Evolutionary conservation across 2,797 vertebrate genomes (phyloP).

Genomic region (Aselliscus stoliczkanus): DNA sequence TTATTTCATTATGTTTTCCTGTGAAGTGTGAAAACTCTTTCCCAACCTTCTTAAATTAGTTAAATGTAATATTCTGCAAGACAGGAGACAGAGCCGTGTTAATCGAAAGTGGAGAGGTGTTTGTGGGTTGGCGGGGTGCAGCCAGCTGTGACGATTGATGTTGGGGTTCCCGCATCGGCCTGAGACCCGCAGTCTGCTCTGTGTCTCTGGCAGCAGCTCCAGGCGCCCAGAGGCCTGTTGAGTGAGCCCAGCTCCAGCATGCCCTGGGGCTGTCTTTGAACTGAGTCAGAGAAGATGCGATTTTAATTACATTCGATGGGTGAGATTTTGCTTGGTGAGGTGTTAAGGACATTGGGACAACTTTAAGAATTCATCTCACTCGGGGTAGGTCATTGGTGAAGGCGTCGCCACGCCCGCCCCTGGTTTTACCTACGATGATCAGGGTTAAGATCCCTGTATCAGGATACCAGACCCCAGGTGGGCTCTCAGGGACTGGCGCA

Average conservation of each 20-base stretch:
- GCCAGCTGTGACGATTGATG: slow-evolving; percentile 85
- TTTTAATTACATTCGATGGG: slow-evolving; percentile 52
- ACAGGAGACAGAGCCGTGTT: slow-evolving; percentile 83
- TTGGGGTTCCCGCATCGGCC: slow-evolving; percentile 74
- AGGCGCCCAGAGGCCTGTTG: background rate
- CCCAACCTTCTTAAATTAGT: slow-evolving; percentile 85
- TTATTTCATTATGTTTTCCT: slow-evolving; percentile 89
- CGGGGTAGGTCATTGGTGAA: background rate
- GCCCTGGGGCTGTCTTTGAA: slow-evolving; percentile 31
- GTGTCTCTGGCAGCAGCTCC: slow-evolving; percentile 13
- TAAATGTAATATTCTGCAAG: slow-evolving; percentile 85
- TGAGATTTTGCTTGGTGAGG: slow-evolving; percentile 8
- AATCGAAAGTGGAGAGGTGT: slow-evolving; percentile 87
- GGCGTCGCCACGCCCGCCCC: background rate
- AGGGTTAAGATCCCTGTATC: background rate
- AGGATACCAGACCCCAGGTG: background rate
- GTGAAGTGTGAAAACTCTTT: slow-evolving; percentile 89
- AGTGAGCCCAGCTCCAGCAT: background rate
- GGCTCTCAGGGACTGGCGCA: background rate
- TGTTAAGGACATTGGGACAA: background rate
- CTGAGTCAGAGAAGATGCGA: background rate
- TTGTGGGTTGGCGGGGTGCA: slow-evolving; percentile 83
- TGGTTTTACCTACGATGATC: background rate
- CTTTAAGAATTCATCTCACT: background rate
- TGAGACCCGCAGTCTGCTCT: slow-evolving; percentile 75